Conservation (phyloP, 2,797 vertebrate genomes). For the Merluccius polli region DNA sequence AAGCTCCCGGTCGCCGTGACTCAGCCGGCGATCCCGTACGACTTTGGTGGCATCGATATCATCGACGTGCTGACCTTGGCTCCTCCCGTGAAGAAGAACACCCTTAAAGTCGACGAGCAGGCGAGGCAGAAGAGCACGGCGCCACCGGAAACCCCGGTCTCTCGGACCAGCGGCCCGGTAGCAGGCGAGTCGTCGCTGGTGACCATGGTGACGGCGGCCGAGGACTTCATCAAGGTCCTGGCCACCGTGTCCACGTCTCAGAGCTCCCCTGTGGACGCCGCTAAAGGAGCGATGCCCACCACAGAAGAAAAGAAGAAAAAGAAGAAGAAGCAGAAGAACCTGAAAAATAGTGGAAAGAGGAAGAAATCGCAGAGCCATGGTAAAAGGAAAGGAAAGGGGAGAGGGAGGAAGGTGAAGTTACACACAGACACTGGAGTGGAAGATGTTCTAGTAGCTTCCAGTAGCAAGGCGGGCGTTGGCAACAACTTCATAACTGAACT, state of each 20-base stretch:
- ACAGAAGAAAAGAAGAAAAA: constrained; percentile 61
- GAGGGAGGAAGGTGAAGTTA: constrained; percentile 63
- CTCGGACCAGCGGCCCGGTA: constrained; percentile 36
- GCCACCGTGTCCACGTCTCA: constrained; percentile 79
- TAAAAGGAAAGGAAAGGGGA: constrained; percentile 61
- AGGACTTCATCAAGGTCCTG: constrained; percentile 77
- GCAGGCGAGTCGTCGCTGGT: constrained; percentile 62
- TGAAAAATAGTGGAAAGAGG: constrained; percentile 56
- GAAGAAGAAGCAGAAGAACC: constrained; percentile 65
- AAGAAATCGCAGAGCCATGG: constrained; percentile 12
- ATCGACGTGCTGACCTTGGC: constrained; percentile 74
- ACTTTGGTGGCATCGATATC: constrained; percentile 78
- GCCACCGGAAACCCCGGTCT: constrained; percentile 37
- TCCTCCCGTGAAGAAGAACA: constrained; percentile 44
- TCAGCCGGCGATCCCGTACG: constrained; percentile 78
- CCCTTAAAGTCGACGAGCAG: constrained; percentile 31
- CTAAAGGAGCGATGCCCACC: constrained; percentile 49
- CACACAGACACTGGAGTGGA: constrained; percentile 45
- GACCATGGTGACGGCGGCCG: constrained; percentile 67
- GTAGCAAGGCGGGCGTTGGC: constrained; percentile 39
- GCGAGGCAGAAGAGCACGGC: constrained; percentile 45
- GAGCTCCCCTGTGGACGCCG: constrained; percentile 62
- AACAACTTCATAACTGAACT: constrained; percentile 41
- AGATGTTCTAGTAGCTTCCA: constrained; percentile 51
- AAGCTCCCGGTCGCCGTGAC: constrained; percentile 78